phyloP scores from a whole-genome alignment of 1,140 invertebrate genomes.

The Drosophila oshimai region DNA sequence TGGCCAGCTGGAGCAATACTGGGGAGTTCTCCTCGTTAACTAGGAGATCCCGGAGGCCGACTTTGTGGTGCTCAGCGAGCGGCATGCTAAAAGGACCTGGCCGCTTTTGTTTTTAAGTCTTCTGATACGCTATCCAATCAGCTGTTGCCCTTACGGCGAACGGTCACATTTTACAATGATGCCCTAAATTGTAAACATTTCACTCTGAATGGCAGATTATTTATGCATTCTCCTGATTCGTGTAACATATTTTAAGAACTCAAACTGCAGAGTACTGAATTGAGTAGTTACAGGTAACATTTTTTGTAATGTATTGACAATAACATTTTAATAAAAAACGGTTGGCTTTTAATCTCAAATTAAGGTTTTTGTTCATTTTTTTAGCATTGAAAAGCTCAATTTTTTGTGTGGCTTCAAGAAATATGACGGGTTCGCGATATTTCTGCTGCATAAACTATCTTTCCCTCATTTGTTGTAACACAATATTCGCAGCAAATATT shows the following conservation, averaged over 20 bases:
- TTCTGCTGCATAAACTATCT: conserved; percentile 11
- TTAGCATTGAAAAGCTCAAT: neutral
- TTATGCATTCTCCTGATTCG: no score
- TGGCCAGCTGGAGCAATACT: conserved; percentile 55
- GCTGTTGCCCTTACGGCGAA: neutral
- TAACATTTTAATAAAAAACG: no score
- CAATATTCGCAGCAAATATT: conserved; percentile 50
- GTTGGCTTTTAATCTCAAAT: no score
- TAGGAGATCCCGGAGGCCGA: conserved; percentile 54
- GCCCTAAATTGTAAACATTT: neutral
- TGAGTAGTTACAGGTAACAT: no score
- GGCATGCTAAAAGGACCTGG: conserved; percentile 28
- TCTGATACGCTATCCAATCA: neutral
- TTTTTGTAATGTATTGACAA: no score
- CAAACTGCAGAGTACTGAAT: no score
- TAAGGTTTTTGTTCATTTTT: neutral
- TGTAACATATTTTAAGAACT: no score
- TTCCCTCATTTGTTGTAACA: neutral
- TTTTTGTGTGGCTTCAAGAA: no score
- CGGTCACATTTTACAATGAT: neutral
- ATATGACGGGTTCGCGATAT: conserved; percentile 3
- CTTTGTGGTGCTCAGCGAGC: conserved; percentile 33
- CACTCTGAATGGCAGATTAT: neutral
- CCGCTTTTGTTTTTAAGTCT: neutral
- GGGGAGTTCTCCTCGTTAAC: conserved; percentile 39